Evolutionary conservation across 2,797 vertebrate species (phyloP).

Genomic region (Ctenosaura bakeri): DNA sequence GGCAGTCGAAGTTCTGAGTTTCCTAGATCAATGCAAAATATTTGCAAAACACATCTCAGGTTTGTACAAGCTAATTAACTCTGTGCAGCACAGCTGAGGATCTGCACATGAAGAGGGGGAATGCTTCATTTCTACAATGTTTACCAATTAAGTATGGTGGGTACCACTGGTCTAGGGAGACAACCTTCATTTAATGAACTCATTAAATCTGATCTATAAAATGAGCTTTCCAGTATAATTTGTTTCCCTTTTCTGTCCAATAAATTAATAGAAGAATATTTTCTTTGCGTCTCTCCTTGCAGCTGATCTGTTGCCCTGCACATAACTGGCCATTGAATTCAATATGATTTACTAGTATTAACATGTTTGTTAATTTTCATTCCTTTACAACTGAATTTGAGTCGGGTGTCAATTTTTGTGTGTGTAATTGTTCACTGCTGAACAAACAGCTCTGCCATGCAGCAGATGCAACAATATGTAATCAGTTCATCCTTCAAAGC

Average conservation of each 20-base stretch:
- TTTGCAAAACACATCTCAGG: constrained; percentile 13
- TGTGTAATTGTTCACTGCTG: neutral
- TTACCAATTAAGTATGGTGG: neutral
- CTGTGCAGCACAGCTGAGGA: neutral
- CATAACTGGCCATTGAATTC: neutral
- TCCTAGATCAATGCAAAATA: constrained; percentile 33
- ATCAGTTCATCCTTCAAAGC: neutral
- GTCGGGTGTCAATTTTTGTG: neutral
- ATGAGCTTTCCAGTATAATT: neutral
- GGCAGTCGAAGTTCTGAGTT: constrained; percentile 3
- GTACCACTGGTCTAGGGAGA: neutral
- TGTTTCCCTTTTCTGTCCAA: too few species aligned
- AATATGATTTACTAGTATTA: neutral
- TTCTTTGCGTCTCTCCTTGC: neutral
- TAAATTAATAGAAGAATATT: neutral
- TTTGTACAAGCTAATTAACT: constrained; percentile 16
- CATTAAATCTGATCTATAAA: neutral
- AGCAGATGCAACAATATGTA: neutral
- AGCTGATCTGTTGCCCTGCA: neutral
- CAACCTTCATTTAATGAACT: neutral
- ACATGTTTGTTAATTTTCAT: neutral
- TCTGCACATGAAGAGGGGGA: neutral
- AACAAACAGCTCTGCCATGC: neutral
- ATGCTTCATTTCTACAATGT: neutral
- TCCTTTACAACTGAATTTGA: neutral